phyloP scores from a whole-genome alignment of 2,888 invertebrate species.

The Micoletzkya japonica region DNA sequence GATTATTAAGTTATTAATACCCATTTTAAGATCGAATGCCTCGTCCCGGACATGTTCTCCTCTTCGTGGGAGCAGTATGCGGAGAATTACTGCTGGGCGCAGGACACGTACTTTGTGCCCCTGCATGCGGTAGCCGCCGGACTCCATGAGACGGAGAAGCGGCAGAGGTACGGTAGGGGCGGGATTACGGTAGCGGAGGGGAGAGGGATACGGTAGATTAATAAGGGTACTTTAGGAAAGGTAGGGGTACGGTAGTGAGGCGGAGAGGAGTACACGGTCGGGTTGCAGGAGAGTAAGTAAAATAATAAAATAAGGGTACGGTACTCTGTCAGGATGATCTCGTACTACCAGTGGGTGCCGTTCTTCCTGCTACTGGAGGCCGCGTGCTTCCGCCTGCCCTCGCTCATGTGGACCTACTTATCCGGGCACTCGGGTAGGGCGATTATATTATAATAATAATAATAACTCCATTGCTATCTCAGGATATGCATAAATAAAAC shows the following conservation, averaged over 20 bases:
- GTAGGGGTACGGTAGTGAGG: background rate
- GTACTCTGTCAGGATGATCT: background rate
- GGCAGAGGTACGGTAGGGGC: slow-evolving; percentile 33
- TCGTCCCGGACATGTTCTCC: slow-evolving; percentile 55
- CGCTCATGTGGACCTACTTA: slow-evolving; percentile 60
- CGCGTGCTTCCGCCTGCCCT: slow-evolving; percentile 61
- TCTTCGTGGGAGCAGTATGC: slow-evolving; percentile 42
- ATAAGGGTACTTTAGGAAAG: background rate
- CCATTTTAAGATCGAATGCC: slow-evolving; percentile 45
- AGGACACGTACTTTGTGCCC: slow-evolving; percentile 58
- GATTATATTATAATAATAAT: background rate
- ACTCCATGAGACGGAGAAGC: slow-evolving; percentile 43
- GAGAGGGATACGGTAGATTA: background rate
- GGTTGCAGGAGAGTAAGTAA: too few species aligned
- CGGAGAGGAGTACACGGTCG: too few species aligned
- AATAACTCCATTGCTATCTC: background rate
- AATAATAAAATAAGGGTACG: background rate
- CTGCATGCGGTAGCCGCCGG: slow-evolving; percentile 53
- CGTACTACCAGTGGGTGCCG: slow-evolving; percentile 55
- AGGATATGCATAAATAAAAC: background rate
- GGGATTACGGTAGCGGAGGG: too few species aligned
- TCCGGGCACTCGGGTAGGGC: slow-evolving; percentile 61
- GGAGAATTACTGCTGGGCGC: slow-evolving; percentile 58
- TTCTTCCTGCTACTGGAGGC: slow-evolving; percentile 62
- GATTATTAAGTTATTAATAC: too few species aligned